These are phyloP conservation scores for Sarcophaga peregrina DNA, from an alignment of 1,140 invertebrate species.

Conservation along the genomic window DNA sequence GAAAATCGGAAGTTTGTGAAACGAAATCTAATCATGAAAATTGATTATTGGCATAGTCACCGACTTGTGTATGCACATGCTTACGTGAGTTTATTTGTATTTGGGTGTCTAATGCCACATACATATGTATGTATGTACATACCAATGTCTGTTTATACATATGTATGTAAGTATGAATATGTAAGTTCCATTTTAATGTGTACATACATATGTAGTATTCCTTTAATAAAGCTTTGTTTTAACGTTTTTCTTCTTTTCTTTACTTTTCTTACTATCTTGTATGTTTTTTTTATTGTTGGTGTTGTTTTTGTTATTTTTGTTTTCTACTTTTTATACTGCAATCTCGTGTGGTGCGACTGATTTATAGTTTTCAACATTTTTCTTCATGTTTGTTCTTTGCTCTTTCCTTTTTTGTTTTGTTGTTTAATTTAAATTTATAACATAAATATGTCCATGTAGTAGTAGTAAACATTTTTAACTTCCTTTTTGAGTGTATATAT, in stretches of 20 bases:
- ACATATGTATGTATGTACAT: not conserved
- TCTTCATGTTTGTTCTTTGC: no score
- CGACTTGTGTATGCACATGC: not conserved
- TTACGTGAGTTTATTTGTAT: not conserved
- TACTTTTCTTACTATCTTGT: not conserved
- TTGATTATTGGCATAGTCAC: slow-evolving; percentile 42
- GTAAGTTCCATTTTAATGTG: not conserved
- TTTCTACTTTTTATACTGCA: slow-evolving; percentile 14
- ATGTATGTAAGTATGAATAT: not conserved
- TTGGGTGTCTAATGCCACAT: not conserved
- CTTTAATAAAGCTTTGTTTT: not conserved
- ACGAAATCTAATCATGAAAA: slow-evolving; percentile 37
- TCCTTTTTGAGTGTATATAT: no score
- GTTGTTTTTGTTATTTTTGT: not conserved
- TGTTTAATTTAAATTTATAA: no score
- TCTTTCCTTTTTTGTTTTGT: no score
- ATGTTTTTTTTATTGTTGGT: not conserved
- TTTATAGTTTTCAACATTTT: not conserved
- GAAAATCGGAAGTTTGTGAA: slow-evolving; percentile 32
- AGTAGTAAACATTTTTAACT: no score
- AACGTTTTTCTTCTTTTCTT: not conserved
- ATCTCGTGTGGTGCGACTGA: slow-evolving; percentile 13
- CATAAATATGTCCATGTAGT: no score
- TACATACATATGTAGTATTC: slow-evolving; percentile 2
- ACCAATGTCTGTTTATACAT: not conserved